Evolutionary conservation across 2,797 vertebrate species (phyloP).

Genomic region (Pangasius djambal): DNA sequence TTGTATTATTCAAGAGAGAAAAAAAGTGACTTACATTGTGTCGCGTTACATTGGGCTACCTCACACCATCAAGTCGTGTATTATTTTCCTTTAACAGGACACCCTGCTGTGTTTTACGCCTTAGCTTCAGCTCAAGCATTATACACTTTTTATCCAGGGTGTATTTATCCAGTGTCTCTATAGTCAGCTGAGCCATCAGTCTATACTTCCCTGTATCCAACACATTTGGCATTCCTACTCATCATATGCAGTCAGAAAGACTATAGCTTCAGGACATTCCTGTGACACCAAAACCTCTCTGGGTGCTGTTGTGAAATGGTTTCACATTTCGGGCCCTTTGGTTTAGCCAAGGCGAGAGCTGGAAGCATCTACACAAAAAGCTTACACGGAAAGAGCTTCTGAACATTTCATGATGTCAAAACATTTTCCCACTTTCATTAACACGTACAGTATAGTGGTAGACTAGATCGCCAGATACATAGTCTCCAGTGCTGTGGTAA

Average conservation of each 20-base stretch:
- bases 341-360: slow-evolving; percentile 47
- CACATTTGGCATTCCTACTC: not conserved
- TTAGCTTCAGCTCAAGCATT: not conserved
- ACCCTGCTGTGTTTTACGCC: slow-evolving; percentile 6
- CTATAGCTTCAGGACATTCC: slow-evolving; percentile 13
- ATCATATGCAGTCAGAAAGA: not conserved
- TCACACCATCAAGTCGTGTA: not conserved
- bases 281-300: slow-evolving; percentile 59
- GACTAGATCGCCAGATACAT: not conserved
- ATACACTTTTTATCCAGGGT: not conserved
- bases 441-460: not conserved
- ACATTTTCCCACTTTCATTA: not conserved
- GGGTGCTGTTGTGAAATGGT: slow-evolving; percentile 68
- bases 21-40: not conserved
- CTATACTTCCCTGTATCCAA: not conserved
- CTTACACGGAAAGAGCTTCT: not conserved
- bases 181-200: not conserved
- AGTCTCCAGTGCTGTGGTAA: not conserved
- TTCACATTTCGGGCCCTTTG: slow-evolving; percentile 68
- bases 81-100: not conserved
- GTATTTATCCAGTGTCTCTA: not conserved
- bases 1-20: not conserved
- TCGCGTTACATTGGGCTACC: not conserved
- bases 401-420: not conserved
- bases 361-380: not conserved